These are phyloP conservation scores for Drosophila koepferae DNA, from an alignment of 2,888 invertebrate genomes.

Conservation along the genomic window DNA sequence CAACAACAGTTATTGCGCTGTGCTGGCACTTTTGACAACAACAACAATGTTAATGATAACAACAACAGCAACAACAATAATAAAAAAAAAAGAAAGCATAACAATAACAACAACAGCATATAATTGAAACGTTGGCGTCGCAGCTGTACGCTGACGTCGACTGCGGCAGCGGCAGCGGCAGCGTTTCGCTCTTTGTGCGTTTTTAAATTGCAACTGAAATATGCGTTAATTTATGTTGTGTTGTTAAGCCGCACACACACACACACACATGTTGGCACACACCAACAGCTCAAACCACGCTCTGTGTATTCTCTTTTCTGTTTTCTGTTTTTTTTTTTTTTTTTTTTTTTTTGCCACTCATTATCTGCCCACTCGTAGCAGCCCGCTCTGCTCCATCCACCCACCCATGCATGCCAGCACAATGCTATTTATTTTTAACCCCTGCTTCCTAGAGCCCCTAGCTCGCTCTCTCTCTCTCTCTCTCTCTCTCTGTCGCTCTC, in stretches of 20 bases:
- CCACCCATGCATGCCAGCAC: not conserved
- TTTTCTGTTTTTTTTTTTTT: too few species aligned
- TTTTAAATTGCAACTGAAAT: slow-evolving; percentile 79
- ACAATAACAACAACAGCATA: slow-evolving; percentile 56
- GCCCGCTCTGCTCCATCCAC: not conserved
- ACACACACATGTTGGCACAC: slow-evolving; percentile 15
- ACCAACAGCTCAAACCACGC: not conserved
- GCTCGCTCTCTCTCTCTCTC: not conserved
- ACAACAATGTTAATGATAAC: slow-evolving; percentile 74
- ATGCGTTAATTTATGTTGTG: slow-evolving; percentile 78
- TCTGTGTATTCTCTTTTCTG: not conserved
- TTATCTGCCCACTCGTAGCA: slow-evolving; percentile 43
- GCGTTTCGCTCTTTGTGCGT: slow-evolving; percentile 70
- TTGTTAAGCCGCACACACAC: slow-evolving; percentile 55
- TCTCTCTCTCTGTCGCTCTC: too few species aligned
- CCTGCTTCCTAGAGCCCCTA: not conserved
- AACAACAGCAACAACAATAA: slow-evolving; percentile 72
- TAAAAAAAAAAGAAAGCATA: slow-evolving; percentile 14
- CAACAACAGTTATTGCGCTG: slow-evolving; percentile 54
- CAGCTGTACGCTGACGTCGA: slow-evolving; percentile 29
- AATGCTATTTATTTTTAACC: slow-evolving; percentile 28
- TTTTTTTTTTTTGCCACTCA: slow-evolving; percentile 25
- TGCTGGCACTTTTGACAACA: slow-evolving; percentile 75
- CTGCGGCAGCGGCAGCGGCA: slow-evolving; percentile 48
- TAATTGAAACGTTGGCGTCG: slow-evolving; percentile 73